Base-by-base conservation (phyloP, 1,140 invertebrate species). In the Pseudomyrmex sp. region DNA sequence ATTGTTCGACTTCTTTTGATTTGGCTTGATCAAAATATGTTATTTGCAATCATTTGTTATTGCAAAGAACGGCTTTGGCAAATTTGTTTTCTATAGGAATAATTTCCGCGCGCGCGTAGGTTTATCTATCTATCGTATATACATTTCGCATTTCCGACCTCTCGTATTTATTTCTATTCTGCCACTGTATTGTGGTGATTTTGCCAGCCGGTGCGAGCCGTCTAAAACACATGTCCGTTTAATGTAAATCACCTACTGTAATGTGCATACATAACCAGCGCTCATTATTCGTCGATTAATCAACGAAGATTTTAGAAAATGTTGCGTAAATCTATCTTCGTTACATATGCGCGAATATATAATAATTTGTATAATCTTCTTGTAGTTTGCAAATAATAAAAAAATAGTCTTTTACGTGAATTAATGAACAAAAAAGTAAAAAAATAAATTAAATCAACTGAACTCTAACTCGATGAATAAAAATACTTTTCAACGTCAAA, bases 211-310 rank as follows among this genome's bases (percentile, higher is more conserved):
- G 15, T 48, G 26, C 75, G 8, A 58, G 35, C 35, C 65, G 12
- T 70, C 44, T 63, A 79, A 79, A 70, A 70, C 63, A 58, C 18
- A 79, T 23, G 20, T 23, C 13, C 18, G 15, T 26, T 70, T 79
- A 83, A 83, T 65, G 50, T 75, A 65, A 83, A 77, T 66, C 20
- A 2, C 62, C 23, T 77, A 18, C 20, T 50, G 54, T 13, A 77
- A 77, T 20, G 9, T 46, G 54, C 46, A 50, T 79, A 48, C 35
- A 70, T 69, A 79, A 58, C 9, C 18, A 44, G n/a, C 23, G 52
- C 44, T 77, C 46, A 68, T 83, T 68, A 79, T 50, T 48, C n/a
- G 3, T 58, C 63, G 26, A 74, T 74, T 72, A 82, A 75, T 74
- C 13, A 62, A 63, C 4, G 15, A 59, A 56, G 58, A 82, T 52